phyloP scores from a whole-genome alignment of 2,113 vertebrate species.

The Vulpes ferrilata region DNA sequence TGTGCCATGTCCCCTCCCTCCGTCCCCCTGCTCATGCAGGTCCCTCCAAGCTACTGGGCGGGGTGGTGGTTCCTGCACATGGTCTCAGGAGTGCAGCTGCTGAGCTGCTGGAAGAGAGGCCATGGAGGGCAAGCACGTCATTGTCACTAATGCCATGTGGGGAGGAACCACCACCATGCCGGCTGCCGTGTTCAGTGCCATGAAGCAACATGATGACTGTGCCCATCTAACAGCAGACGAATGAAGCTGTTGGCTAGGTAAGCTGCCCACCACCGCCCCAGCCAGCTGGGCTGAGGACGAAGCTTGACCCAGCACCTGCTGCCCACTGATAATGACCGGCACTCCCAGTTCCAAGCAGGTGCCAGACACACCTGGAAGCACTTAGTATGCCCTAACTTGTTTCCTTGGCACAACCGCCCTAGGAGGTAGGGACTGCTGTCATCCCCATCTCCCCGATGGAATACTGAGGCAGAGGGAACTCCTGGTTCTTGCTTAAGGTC shows the following conservation, averaged over 20 bases:
- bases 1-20: background rate
- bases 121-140: rapidly evolving
- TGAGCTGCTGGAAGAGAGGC: rapidly evolving
- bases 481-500: background rate
- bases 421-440: rapidly evolving
- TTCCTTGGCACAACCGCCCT: background rate
- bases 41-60: background rate
- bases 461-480: background rate
- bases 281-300: background rate
- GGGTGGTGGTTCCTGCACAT: background rate
- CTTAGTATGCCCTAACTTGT: background rate
- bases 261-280: too few relatives aligned
- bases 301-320: background rate
- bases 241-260: background rate
- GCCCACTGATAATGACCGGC: background rate
- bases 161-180: rapidly evolving
- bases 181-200: rapidly evolving
- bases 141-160: background rate
- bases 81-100: rapidly evolving
- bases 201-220: rapidly evolving
- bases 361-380: background rate
- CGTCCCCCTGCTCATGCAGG: background rate
- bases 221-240: background rate
- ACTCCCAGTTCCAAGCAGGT: rapidly evolving
- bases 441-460: background rate